These are phyloP conservation scores for Calameuta pallipes DNA, from an alignment of 2,888 invertebrate genomes.

Conservation along the genomic window DNA sequence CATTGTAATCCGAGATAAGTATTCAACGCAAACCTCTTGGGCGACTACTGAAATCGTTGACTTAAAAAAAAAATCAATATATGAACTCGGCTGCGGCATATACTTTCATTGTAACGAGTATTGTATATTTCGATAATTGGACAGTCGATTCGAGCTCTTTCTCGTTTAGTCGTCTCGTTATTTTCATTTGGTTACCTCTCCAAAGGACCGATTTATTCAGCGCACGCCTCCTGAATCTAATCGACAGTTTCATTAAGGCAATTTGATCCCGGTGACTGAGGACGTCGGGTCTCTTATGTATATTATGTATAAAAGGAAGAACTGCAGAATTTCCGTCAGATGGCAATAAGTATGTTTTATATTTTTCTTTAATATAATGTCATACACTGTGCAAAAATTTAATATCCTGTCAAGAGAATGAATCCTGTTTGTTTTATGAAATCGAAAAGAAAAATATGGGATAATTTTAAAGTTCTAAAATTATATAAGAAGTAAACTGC, in stretches of 20 bases:
- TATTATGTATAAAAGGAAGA: neutral
- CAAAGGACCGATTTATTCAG: neutral
- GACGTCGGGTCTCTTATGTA: neutral
- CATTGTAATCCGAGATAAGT: neutral
- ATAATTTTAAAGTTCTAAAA: neutral
- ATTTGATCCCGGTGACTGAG: neutral
- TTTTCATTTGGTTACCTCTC: neutral
- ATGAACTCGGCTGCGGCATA: neutral
- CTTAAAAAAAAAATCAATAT: neutral
- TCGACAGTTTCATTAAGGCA: neutral
- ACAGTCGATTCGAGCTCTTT: neutral
- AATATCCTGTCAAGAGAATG: neutral
- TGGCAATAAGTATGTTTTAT: neutral
- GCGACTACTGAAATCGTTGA: neutral
- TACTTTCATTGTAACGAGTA: neutral
- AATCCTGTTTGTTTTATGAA: neutral
- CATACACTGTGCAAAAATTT: neutral
- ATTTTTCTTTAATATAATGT: neutral
- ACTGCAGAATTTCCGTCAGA: neutral
- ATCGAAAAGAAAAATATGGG: too few species aligned
- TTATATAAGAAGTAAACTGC: neutral
- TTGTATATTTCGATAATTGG: neutral
- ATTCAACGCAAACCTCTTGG: neutral
- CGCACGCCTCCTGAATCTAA: neutral
- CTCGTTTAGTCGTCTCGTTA: neutral